phyloP scores from a whole-genome alignment of 2,888 invertebrate species.

The Xestobium rufovillosum region DNA sequence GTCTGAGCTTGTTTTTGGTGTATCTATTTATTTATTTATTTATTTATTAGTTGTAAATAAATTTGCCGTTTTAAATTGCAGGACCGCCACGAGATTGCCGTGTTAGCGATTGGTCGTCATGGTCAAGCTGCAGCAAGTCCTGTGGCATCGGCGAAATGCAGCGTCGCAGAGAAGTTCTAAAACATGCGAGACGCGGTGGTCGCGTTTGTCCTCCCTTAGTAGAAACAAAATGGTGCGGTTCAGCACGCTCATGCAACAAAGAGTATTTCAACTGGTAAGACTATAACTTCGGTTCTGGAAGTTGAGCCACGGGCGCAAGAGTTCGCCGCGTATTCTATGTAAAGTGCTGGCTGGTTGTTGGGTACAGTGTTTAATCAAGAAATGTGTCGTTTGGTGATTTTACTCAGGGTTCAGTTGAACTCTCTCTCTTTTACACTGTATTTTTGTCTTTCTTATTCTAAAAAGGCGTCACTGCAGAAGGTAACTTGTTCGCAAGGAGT shows the following conservation, averaged over 20 bases:
- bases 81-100: constrained; percentile 71
- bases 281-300: too few relatives aligned
- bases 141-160: constrained; percentile 86
- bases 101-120: constrained; percentile 78
- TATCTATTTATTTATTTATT: neutral
- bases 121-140: constrained; percentile 80
- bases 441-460: too few relatives aligned
- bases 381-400: constrained; percentile 27
- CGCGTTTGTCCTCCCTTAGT: constrained; percentile 74
- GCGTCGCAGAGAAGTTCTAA: constrained; percentile 68
- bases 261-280: constrained; percentile 57
- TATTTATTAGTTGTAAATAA: too few relatives aligned
- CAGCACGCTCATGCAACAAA: constrained; percentile 58
- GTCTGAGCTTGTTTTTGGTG: too few relatives aligned
- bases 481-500: too few relatives aligned
- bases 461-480: too few relatives aligned
- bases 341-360: constrained; percentile 6
- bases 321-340: neutral
- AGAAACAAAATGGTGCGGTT: constrained; percentile 85
- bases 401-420: constrained; percentile 7
- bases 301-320: too few relatives aligned
- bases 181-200: constrained; percentile 73
- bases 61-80: too few relatives aligned
- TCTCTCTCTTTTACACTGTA: too few relatives aligned
- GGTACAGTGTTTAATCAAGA: constrained; percentile 9